Base-by-base conservation (phyloP, 2,113 vertebrate species). In the Grammomys dolichurus region DNA sequence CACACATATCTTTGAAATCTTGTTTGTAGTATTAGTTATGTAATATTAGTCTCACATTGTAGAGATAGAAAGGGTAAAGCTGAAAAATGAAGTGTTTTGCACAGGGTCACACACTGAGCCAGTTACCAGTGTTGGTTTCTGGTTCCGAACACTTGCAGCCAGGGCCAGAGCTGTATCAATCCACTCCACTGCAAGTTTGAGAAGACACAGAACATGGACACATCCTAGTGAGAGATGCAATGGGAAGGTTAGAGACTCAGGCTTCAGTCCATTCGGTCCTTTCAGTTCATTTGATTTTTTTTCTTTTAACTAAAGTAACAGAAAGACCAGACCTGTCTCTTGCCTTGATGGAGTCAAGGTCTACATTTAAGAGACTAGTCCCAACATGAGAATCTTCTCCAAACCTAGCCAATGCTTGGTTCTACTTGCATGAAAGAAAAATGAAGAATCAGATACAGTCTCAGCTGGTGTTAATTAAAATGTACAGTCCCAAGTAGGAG, bases 1-100 rank as follows among this genome's bases (percentile, higher is more conserved):
- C 24, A 40, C 11, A 43, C 24, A 5, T 65, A 46, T 87, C 31
- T 65, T 69, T 20, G 67, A 69, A 33, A 48, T 33, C 84, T 48
- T n/a, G 11, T 72, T 17, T 48, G 65, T 67, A 31, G 63, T 14
- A 67, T 67, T 31, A 67, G 65, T 77, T 51, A 75, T 3, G 19
- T 73, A 56, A 58, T 40, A 31, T 33, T 92, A 40, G 90, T 90
- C 40, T 40, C 16, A 69, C 31, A 40, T 65, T 87, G 46, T 90
- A 76, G 51, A 58, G 69, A 51, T n/a, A 28, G 65, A 92, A 54
- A 87, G 84, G 73, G 40, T 33, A 33, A 94, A 90, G 20, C 9
- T 94, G 94, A 14, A 40, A 90, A 72, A 51, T 80, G 54, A 76
- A 81, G 58, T 63, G 76, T 76, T 48, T 96, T 93, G 48, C 76